Evolutionary conservation across 1,140 invertebrate genomes (phyloP).

Genomic region (Drosophila baimaii): DNA sequence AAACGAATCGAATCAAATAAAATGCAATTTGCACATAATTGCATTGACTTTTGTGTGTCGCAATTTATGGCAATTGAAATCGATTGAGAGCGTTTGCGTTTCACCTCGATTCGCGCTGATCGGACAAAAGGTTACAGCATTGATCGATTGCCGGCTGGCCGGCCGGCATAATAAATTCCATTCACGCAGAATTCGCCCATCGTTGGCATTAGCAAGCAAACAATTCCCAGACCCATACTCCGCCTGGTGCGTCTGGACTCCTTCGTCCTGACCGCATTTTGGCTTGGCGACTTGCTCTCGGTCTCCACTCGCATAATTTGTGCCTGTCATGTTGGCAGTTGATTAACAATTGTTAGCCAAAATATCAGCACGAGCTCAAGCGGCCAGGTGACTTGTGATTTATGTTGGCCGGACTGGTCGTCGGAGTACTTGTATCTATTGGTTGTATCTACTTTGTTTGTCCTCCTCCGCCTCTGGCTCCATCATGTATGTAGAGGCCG

Average conservation of each 20-base stretch:
- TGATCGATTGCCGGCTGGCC: slow-evolving; percentile 44
- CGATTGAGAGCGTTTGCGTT: slow-evolving; percentile 42
- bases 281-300: slow-evolving; percentile 29
- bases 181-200: slow-evolving; percentile 29
- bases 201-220: slow-evolving; percentile 21
- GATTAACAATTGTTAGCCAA: slow-evolving; percentile 77
- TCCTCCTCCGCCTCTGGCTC: not conserved
- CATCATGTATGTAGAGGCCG: not conserved
- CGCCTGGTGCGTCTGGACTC: not conserved
- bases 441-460: slow-evolving; percentile 53
- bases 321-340: slow-evolving; percentile 74
- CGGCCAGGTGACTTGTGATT: slow-evolving; percentile 67
- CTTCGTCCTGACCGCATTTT: slow-evolving; percentile 37
- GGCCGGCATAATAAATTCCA: slow-evolving; percentile 36
- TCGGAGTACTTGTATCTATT: slow-evolving; percentile 49
- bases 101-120: slow-evolving; percentile 14
- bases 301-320: slow-evolving; percentile 67
- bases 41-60: slow-evolving; percentile 54
- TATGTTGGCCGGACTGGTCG: slow-evolving; percentile 46
- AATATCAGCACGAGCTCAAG: slow-evolving; percentile 53
- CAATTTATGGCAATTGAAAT: slow-evolving; percentile 71
- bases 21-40: slow-evolving; percentile 74
- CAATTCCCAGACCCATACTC: not conserved
- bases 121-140: slow-evolving; percentile 23
- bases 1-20: slow-evolving; percentile 60